These are phyloP conservation scores for Ostrea edulis DNA, from an alignment of 1,140 invertebrate genomes.

Conservation along the genomic window DNA sequence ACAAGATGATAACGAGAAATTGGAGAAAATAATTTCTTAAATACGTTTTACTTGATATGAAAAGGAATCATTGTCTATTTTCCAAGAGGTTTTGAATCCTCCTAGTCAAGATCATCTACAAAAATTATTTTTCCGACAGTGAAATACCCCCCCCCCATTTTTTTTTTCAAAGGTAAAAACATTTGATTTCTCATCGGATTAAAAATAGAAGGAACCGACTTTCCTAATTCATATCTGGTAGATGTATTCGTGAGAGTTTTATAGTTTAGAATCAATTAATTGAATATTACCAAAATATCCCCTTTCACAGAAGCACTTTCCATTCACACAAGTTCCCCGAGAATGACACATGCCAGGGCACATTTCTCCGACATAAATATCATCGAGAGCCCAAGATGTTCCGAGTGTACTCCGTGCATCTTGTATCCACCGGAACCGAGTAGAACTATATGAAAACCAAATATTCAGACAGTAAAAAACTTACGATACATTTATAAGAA, in stretches of 20 bases:
- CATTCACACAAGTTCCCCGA: slow-evolving; percentile 78
- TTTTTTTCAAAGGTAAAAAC: no score
- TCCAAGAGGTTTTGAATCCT: no score
- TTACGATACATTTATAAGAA: background rate
- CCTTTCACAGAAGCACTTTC: slow-evolving; percentile 77
- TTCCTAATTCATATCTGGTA: background rate
- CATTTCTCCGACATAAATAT: slow-evolving; percentile 79
- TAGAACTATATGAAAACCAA: slow-evolving; percentile 47
- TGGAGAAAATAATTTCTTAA: no score
- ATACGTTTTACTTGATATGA: no score
- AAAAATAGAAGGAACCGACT: background rate
- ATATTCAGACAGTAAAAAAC: background rate
- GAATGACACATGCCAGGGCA: slow-evolving; percentile 79
- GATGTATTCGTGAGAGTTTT: background rate
- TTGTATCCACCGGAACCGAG: slow-evolving; percentile 80
- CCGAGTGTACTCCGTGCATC: slow-evolving; percentile 61
- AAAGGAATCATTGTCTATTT: no score
- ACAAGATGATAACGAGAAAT: no score
- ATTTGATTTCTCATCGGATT: no score
- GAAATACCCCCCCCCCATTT: background rate
- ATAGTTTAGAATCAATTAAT: background rate
- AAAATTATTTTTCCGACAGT: background rate
- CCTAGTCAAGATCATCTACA: no score
- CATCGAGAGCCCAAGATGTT: slow-evolving; percentile 79
- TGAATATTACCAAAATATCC: slow-evolving; percentile 74